A percentile compares a stretch with the other conserved stretches of the same genome.
phyloP scores from a whole-genome alignment of 2,113 vertebrate genomes.

The Lycaon pictus region DNA sequence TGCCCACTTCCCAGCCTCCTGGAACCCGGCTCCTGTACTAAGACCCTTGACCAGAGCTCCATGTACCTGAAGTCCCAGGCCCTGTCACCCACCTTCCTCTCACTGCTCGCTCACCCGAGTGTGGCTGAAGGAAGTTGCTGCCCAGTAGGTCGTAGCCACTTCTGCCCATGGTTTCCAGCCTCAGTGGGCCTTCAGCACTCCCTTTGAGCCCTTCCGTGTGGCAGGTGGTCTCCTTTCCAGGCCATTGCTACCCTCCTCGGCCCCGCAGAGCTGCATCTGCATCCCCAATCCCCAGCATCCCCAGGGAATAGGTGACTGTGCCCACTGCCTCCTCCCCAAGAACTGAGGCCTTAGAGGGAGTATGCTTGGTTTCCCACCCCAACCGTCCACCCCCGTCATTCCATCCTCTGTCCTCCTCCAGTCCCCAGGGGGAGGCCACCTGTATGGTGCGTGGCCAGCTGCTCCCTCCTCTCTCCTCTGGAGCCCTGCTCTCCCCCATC shows the following conservation, averaged over 20 bases:
- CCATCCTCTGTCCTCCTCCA: background rate
- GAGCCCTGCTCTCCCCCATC: no score
- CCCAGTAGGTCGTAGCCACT: rapidly evolving
- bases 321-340: background rate
- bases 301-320: background rate
- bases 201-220: background rate
- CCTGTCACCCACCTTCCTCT: background rate
- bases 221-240: background rate
- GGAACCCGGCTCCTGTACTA: background rate
- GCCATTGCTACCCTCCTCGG: background rate
- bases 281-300: background rate
- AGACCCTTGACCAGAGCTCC: background rate
- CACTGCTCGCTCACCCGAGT: background rate
- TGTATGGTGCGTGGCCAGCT: background rate
- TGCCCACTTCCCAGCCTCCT: background rate
- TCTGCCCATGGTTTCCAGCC: background rate
- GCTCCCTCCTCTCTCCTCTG: background rate
- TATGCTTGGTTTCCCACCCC: background rate
- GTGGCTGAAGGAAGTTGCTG: background rate
- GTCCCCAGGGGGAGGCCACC: no score
- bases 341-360: background rate
- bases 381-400: no score
- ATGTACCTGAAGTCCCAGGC: background rate
- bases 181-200: background rate
- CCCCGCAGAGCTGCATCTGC: background rate